Evolutionary conservation across 2,797 vertebrate genomes (phyloP).

Genomic region (Brotula barbata): DNA sequence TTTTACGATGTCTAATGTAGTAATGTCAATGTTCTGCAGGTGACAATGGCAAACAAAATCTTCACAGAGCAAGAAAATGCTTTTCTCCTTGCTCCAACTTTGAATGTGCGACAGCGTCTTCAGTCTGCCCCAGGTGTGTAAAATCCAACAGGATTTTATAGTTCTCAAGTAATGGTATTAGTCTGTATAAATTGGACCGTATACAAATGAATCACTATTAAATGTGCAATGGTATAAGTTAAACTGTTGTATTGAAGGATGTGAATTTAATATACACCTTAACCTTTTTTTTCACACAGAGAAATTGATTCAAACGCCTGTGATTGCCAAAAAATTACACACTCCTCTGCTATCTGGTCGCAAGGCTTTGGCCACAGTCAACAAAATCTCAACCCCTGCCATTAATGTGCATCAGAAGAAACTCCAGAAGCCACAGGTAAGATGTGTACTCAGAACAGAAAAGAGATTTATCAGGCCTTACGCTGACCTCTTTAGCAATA

Average conservation of each 20-base stretch:
- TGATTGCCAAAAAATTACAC: conserved; percentile 39
- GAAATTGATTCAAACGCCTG: conserved; percentile 50
- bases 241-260: too few relatives aligned
- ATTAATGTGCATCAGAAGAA: conserved; percentile 54
- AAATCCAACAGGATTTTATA: background rate
- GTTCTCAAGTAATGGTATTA: too few relatives aligned
- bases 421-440: conserved; percentile 59
- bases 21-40: conserved; percentile 37
- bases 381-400: conserved; percentile 57
- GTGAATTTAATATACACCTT: too few relatives aligned
- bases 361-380: conserved; percentile 67
- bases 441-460: background rate
- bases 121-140: conserved; percentile 69
- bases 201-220: too few relatives aligned
- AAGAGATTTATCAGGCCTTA: background rate
- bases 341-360: conserved; percentile 60
- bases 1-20: background rate
- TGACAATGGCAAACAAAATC: conserved; percentile 59
- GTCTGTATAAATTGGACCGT: too few relatives aligned
- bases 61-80: conserved; percentile 67
- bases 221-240: too few relatives aligned
- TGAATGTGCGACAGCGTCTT: conserved; percentile 61
- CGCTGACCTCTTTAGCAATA: rapidly evolving
- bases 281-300: conserved; percentile 38
- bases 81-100: conserved; percentile 33